These are phyloP conservation scores for Nasua narica DNA, from an alignment of 2,797 vertebrate species.

Conservation along the genomic window DNA sequence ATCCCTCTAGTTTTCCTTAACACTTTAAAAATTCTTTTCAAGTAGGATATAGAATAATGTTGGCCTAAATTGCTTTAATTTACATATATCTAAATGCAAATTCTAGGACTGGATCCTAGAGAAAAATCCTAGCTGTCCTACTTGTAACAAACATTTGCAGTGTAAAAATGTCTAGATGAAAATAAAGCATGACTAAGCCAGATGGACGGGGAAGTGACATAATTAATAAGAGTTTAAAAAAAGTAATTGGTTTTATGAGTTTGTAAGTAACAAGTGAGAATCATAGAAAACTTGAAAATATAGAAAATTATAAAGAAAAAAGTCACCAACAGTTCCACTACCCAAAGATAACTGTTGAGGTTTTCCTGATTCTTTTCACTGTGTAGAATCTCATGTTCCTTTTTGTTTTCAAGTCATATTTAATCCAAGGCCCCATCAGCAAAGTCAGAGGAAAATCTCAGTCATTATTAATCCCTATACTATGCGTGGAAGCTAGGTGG, in stretches of 20 bases:
- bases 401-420: neutral
- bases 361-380: neutral
- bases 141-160: slow-evolving; percentile 71
- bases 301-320: neutral
- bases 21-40: slow-evolving; percentile 58
- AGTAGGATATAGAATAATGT: slow-evolving; percentile 62
- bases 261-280: slow-evolving; percentile 43
- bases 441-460: neutral
- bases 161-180: slow-evolving; percentile 72
- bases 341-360: neutral
- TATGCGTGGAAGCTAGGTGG: neutral
- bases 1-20: slow-evolving; percentile 25
- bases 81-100: slow-evolving; percentile 75
- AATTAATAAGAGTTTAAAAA: slow-evolving; percentile 70
- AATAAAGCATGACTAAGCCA: slow-evolving; percentile 72
- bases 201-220: slow-evolving; percentile 64
- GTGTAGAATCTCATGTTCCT: neutral
- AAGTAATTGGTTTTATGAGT: slow-evolving; percentile 61
- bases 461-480: neutral
- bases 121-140: slow-evolving; percentile 67
- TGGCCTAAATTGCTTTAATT: slow-evolving; percentile 73
- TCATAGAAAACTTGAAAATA: slow-evolving; percentile 54
- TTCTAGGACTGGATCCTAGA: slow-evolving; percentile 64
- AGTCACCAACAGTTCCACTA: neutral
- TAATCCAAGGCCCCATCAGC: neutral